phyloP scores from a whole-genome alignment of 2,888 invertebrate genomes.

The Acleris holmiana region DNA sequence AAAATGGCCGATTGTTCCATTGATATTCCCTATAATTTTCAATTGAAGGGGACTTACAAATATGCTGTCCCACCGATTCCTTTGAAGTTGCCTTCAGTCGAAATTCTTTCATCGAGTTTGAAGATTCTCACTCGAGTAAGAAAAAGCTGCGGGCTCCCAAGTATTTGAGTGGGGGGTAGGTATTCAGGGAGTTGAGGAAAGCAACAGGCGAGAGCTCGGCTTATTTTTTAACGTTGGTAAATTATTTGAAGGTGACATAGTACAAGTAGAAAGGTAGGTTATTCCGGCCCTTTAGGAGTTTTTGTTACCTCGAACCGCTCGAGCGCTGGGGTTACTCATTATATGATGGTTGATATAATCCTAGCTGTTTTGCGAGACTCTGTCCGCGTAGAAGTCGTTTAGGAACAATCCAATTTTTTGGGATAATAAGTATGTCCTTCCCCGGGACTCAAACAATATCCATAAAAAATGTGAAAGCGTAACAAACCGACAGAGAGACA shows the following conservation, averaged over 20 bases:
- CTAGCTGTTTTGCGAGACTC: too few relatives aligned
- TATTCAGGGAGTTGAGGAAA: slow-evolving; percentile 50
- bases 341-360: too few relatives aligned
- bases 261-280: too few relatives aligned
- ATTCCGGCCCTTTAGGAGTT: too few relatives aligned
- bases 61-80: slow-evolving; percentile 13
- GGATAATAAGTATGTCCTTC: too few relatives aligned
- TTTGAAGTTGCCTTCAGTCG: slow-evolving; percentile 34
- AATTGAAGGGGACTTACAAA: slow-evolving; percentile 20
- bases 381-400: too few relatives aligned
- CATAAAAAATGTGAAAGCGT: too few relatives aligned
- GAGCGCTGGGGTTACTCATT: too few relatives aligned
- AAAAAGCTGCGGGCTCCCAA: slow-evolving; percentile 43
- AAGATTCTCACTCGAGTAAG: slow-evolving; percentile 37
- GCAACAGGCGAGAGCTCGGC: slow-evolving; percentile 47
- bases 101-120: slow-evolving; percentile 37
- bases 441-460: too few relatives aligned
- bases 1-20: slow-evolving; percentile 9
- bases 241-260: background rate
- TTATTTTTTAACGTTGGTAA: background rate
- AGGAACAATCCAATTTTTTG: too few relatives aligned
- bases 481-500: too few relatives aligned
- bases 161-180: slow-evolving; percentile 48
- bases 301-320: too few relatives aligned
- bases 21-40: slow-evolving; percentile 31